Percentiles rank a stretch among this genome's conserved stretches.
Conservation (phyloP, 2,888 invertebrate species). For the Plebejus melissa region DNA sequence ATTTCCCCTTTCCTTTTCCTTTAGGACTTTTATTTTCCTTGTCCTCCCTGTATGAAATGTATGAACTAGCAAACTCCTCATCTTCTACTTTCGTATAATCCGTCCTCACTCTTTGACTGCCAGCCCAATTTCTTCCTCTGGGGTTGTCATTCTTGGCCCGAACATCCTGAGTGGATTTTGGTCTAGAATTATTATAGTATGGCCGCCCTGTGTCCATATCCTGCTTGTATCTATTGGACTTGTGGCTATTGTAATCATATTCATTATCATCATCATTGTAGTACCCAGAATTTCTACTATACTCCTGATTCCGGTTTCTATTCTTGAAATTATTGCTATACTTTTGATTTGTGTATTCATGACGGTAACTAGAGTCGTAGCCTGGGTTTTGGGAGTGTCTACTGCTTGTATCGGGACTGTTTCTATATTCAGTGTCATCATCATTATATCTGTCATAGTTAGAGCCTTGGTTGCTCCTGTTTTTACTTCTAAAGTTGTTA, state of each 20-base stretch:
- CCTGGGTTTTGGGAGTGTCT: background rate
- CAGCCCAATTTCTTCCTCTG: conserved; percentile 54
- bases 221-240: conserved; percentile 41
- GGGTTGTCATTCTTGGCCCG: conserved; percentile 56
- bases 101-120: conserved; percentile 56
- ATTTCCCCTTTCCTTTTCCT: conserved; percentile 48
- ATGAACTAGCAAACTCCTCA: conserved; percentile 66
- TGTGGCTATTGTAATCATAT: conserved; percentile 29
- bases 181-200: conserved; percentile 64
- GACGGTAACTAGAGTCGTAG: background rate
- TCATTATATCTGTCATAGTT: background rate
- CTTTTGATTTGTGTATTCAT: conserved; percentile 10
- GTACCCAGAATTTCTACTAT: background rate
- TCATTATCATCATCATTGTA: conserved; percentile 11
- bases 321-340: background rate
- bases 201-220: conserved; percentile 58
- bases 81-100: conserved; percentile 60
- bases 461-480: background rate
- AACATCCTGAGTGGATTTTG: conserved; percentile 59
- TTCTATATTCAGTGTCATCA: background rate
- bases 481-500: conserved; percentile 10
- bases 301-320: background rate
- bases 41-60: conserved; percentile 53
- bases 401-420: background rate
- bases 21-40: conserved; percentile 48